phyloP scores from a whole-genome alignment of 2,113 vertebrate species.

The Anguilla japonica region DNA sequence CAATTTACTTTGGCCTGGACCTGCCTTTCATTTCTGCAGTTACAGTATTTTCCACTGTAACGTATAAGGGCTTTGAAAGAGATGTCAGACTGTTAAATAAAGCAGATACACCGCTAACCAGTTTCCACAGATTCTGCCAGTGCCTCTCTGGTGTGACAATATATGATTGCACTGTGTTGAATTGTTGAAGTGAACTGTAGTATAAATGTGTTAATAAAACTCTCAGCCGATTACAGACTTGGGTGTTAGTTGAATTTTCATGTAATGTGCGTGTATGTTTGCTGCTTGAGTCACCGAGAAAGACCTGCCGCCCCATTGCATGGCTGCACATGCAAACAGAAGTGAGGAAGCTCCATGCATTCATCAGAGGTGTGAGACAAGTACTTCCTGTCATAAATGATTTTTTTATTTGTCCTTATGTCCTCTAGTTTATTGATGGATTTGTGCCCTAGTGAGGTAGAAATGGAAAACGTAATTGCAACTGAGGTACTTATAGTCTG shows the following conservation, averaged over 20 bases:
- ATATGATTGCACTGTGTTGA: not conserved
- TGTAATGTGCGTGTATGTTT: not conserved
- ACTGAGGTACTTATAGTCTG: not conserved
- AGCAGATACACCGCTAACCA: not conserved
- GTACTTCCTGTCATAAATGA: no score
- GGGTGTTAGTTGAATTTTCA: not conserved
- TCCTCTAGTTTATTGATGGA: not conserved
- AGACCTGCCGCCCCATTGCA: not conserved
- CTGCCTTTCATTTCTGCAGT: conserved; percentile 16
- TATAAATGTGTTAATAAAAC: not conserved
- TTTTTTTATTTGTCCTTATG: no score
- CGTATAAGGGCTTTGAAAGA: not conserved
- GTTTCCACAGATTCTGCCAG: not conserved
- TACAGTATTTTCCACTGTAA: not conserved
- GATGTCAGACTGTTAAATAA: not conserved
- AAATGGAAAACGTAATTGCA: not conserved
- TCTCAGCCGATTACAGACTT: not conserved
- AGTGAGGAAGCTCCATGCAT: not conserved
- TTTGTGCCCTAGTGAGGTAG: not conserved
- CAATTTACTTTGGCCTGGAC: not conserved
- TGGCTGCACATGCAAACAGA: not conserved
- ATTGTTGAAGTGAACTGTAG: not conserved
- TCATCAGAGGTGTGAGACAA: no score
- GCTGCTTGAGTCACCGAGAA: not conserved
- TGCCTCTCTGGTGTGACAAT: not conserved